Evolutionary conservation across 2,113 vertebrate genomes (phyloP).

Genomic region (Fukomys damarensis): DNA sequence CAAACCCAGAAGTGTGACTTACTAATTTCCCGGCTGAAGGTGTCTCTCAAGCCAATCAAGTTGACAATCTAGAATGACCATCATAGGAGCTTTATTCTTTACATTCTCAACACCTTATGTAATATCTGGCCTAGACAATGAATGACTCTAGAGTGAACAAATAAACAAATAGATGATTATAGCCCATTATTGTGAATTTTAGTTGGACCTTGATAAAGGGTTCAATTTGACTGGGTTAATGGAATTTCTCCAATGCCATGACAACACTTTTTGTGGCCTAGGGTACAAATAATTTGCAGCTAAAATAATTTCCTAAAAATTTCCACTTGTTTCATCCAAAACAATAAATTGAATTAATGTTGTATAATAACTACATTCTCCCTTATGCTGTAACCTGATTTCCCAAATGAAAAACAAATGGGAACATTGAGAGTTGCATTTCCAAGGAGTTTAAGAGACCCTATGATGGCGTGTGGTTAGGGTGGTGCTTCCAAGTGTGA

Average conservation of each 20-base stretch:
- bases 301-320: constrained; percentile 22
- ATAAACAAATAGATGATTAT: constrained; percentile 12
- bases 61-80: neutral
- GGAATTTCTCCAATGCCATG: neutral
- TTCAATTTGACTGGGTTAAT: neutral
- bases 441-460: constrained; percentile 11
- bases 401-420: constrained; percentile 21
- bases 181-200: constrained; percentile 12
- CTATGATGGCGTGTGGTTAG: neutral
- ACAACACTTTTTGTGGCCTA: neutral
- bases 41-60: neutral
- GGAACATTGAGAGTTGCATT: neutral
- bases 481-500: neutral
- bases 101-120: neutral
- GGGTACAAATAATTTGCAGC: neutral
- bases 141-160: neutral
- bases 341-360: neutral
- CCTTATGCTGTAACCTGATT: neutral
- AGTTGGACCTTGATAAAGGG: neutral
- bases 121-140: neutral
- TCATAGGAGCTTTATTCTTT: neutral
- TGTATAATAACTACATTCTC: neutral
- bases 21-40: neutral
- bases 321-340: constrained; percentile 25
- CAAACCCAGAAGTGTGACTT: neutral